Conservation (phyloP, 2,888 invertebrate species). For the Agonopterix subpropinquella region DNA sequence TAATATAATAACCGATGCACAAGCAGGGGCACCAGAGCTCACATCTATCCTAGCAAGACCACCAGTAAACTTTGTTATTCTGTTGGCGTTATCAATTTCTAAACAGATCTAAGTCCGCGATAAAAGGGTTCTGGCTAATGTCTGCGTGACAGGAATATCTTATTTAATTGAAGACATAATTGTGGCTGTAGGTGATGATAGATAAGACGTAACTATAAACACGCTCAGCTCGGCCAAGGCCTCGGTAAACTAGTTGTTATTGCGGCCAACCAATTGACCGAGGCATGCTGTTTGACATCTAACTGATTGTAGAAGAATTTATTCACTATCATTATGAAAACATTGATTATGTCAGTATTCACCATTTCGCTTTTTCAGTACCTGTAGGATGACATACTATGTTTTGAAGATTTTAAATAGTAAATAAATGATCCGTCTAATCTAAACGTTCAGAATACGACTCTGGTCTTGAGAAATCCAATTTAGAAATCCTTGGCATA, state of each 20-base stretch:
- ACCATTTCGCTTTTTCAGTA: too few relatives aligned
- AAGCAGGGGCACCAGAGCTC: neutral
- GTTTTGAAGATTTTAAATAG: too few relatives aligned
- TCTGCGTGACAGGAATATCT: conserved; percentile 32
- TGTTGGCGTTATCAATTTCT: conserved; percentile 11
- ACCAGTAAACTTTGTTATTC: conserved; percentile 6
- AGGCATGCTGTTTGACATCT: neutral
- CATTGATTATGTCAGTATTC: too few relatives aligned
- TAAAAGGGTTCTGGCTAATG: conserved; percentile 4
- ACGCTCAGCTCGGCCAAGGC: conserved; percentile 20
- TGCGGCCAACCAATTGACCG: conserved; percentile 27
- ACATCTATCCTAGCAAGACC: neutral
- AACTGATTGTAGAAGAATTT: too few relatives aligned
- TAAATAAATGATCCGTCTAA: too few relatives aligned
- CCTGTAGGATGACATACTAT: too few relatives aligned
- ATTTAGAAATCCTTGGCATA: too few relatives aligned
- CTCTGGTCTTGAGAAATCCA: too few relatives aligned
- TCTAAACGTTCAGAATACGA: too few relatives aligned
- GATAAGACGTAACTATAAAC: conserved; percentile 1
- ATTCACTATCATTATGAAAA: too few relatives aligned
- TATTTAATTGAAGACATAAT: conserved; percentile 33
- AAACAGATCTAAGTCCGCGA: conserved; percentile 8
- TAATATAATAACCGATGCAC: conserved; percentile 3
- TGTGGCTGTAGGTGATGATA: conserved; percentile 11
- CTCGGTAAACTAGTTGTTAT: conserved; percentile 25